Evolutionary conservation across 1,140 invertebrate species (phyloP), one percentile per base, ranked within the genome.

Genomic region (Trigoniulus corallinus): DNA sequence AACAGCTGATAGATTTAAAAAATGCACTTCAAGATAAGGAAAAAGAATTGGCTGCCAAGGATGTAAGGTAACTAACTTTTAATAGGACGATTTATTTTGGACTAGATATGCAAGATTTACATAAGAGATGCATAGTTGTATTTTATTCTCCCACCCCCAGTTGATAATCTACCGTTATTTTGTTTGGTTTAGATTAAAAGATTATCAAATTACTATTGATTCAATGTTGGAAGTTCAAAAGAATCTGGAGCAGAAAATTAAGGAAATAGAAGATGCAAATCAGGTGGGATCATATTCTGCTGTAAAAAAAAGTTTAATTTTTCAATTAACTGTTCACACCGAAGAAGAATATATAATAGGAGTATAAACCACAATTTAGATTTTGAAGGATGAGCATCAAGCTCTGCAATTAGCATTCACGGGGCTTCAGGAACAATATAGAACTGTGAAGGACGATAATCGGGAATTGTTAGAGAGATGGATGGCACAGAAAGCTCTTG

Each of bases 351-450:
- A 18, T 7, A 44, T 10, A 44, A 44, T 7, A 34, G 15, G 10
- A 42, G 15, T 25, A 34, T 7, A 7, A 20, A 7, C 10, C 34
- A 52, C 20, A 7, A 15, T 51, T 25, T 48, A 93, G 73, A 79
- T 87, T 54, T 64, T 96, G 39, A 77, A 83, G 63, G 93, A 98
- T 72, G 93, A 98, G 70, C 85, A 96, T 65, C 84, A 91, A 66
- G 89, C 92, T 2, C 67, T 94, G 48, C 88, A 94, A 62, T 72
- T 97, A 56, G 84, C 88, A 15, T 93, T 85, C 69, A 79, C 79
- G 54, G 75, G 84, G 42, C 70, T 94, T 24, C 88, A 96, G 70
- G 84, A 91, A 48, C 94, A 93, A 68, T 72, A 89, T 60, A 74
- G 83, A 44, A 85, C 82, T 72, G 73, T 79, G 42, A 69, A 93